Evolutionary conservation across 2,888 invertebrate genomes (phyloP), one percentile per base, ranked within the genome.

Genomic region (Trilocha varians): DNA sequence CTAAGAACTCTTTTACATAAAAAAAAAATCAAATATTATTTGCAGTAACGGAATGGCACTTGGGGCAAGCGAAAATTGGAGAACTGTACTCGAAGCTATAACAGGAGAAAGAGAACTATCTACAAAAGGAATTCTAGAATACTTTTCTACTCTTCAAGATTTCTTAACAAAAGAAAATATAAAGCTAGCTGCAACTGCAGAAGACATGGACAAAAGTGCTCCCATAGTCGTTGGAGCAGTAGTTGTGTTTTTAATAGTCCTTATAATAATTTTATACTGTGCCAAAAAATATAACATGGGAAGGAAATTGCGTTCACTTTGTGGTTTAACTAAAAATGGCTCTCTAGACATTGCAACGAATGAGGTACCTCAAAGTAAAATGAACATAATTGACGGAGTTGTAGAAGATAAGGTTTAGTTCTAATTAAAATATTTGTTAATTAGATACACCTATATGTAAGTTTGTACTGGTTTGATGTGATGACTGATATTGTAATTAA

Each of bases 31-130:
- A 25, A 25, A 9, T 6, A 9, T 25, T 25, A 6, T 11, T 62
- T 78, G 58, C 62, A 88, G 85, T 15, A 62, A 72, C 15, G 85
- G 84, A 2, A 85, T 84, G 84, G 64, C 79, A 1, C 63, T 83
- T 13, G 85, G 85, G 1, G 83, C 84, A 0, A 82, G 82, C 46
- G 66, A 76, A 57, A 76, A 82, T 43, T 85, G 85, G 85, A 59
- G 76, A 42, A 69, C 65, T n/a, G 82, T 84, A 1, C 65, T 85
- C 0, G 40, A 74, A 44, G 60, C 66, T 1, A 82, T 85, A 49
- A 84, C 84, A 1, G 79, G 78, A 0, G 78, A 84, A 62, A 71
- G 65, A 16, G 78, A 83, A 51, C 51, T 85, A 11, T 80, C 79
- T 0, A 78, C 84, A 1, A 55, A 65, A 34, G 84, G 84, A 2